These are phyloP conservation scores for Sorex araneus DNA, from an alignment of 2,113 vertebrate species.

Conservation along the genomic window DNA sequence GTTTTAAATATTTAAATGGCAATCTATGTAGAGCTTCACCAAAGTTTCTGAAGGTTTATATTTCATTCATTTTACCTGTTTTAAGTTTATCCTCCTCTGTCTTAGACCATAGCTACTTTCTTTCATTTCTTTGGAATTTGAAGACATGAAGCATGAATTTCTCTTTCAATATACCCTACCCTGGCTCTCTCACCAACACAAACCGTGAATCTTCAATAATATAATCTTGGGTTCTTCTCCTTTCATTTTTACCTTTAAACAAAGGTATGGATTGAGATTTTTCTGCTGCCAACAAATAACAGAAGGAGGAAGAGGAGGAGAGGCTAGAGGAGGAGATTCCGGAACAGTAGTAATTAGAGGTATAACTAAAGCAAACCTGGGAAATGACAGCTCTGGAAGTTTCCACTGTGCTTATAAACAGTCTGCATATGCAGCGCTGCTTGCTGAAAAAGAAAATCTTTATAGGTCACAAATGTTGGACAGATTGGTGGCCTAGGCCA, in stretches of 20 bases:
- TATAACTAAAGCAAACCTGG: constrained; percentile 84
- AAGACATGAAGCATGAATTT: neutral
- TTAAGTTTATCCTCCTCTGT: neutral
- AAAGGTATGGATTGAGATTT: neutral
- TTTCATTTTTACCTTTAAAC: neutral
- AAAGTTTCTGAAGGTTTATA: constrained; percentile 24
- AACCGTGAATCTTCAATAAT: neutral
- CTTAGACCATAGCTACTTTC: constrained; percentile 1
- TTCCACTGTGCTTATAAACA: constrained; percentile 81
- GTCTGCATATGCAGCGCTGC: constrained; percentile 81
- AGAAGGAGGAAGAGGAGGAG: neutral
- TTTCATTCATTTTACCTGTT: constrained; percentile 16
- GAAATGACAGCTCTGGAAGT: constrained; percentile 82
- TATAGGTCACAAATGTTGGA: constrained; percentile 85
- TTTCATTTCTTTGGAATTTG: constrained; percentile 42
- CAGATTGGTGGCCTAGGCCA: constrained; percentile 84
- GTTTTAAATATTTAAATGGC: neutral
- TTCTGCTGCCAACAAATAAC: constrained; percentile 80
- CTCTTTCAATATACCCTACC: neutral
- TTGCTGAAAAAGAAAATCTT: constrained; percentile 71
- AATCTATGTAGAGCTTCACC: neutral
- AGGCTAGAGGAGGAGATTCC: neutral
- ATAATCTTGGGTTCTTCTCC: constrained; percentile 14
- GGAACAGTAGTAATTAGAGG: constrained; percentile 84
- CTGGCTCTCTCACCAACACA: neutral